Percentiles rank a stretch among this genome's conserved stretches.
These are phyloP conservation scores for Caenorhabditis becei DNA, from an alignment of 2,888 invertebrate species.

Conservation along the genomic window DNA sequence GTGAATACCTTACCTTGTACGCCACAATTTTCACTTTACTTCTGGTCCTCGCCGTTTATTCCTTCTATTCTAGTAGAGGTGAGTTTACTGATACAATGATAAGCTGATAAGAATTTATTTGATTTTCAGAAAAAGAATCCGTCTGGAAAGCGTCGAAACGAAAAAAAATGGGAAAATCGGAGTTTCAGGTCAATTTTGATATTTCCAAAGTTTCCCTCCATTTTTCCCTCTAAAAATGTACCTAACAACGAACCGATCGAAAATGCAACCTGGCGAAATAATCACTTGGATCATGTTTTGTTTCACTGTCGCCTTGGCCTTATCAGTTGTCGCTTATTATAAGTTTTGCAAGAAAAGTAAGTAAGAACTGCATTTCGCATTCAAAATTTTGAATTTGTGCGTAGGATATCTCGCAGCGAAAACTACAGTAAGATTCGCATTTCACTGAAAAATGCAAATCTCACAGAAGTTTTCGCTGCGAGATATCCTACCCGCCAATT, in stretches of 20 bases:
- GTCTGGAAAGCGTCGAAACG: no score
- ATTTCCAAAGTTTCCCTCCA: neutral
- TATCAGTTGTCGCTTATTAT: slow-evolving; percentile 59
- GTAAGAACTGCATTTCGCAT: no score
- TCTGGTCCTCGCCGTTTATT: slow-evolving; percentile 39
- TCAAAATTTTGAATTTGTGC: no score
- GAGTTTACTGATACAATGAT: no score
- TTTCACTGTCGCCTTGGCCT: slow-evolving; percentile 56
- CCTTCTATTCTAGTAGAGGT: no score
- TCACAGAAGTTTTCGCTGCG: no score
- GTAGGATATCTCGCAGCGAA: no score
- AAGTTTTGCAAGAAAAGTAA: slow-evolving; percentile 63
- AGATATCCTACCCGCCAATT: no score
- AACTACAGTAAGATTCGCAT: no score
- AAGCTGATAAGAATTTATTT: neutral
- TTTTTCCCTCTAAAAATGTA: slow-evolving; percentile 23
- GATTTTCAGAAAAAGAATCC: slow-evolving; percentile 8
- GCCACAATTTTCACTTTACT: slow-evolving; percentile 45
- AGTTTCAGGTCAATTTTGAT: neutral
- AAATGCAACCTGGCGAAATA: slow-evolving; percentile 60
- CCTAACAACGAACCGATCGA: slow-evolving; percentile 32
- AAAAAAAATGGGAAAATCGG: no score
- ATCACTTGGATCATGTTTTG: slow-evolving; percentile 61
- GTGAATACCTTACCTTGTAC: slow-evolving; percentile 57
- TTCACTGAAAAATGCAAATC: no score